Percentiles rank a stretch among this genome's conserved stretches.
Conservation (phyloP, 2,797 vertebrate species). For the Nothura maculosa region DNA sequence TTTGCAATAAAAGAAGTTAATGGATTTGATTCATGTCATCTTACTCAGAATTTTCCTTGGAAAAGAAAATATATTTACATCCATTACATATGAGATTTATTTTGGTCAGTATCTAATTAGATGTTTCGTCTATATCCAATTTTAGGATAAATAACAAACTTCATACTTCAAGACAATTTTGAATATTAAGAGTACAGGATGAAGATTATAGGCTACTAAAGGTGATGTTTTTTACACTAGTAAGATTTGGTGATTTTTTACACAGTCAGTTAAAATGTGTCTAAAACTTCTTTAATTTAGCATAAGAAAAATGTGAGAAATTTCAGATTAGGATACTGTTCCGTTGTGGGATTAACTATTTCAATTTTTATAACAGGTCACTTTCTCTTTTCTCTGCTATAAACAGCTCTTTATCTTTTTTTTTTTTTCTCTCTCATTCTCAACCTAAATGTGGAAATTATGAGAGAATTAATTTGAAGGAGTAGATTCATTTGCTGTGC, state of each 20-base stretch:
- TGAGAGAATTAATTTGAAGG: neutral
- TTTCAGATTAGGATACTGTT: neutral
- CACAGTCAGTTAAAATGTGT: neutral
- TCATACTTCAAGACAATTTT: neutral
- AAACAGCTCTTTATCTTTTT: neutral
- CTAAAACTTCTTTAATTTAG: neutral
- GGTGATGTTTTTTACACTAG: neutral
- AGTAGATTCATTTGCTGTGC: neutral
- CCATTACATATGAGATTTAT: neutral
- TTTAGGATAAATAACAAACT: neutral
- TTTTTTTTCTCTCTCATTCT: neutral
- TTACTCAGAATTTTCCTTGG: neutral
- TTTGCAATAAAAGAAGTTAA: neutral
- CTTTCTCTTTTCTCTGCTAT: neutral
- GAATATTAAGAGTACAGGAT: neutral
- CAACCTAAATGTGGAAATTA: neutral
- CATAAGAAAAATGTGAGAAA: neutral
- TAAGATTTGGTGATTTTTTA: no score
- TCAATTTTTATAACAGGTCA: neutral
- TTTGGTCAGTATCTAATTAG: neutral
- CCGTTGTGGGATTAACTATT: neutral
- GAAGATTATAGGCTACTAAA: neutral
- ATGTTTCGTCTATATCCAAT: neutral
- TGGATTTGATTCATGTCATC: neutral
- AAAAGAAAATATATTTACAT: neutral